Percentiles rank a stretch among this genome's conserved stretches.
phyloP scores from a whole-genome alignment of 2,888 invertebrate genomes.

The Cataglyphis rosenhaueri region DNA sequence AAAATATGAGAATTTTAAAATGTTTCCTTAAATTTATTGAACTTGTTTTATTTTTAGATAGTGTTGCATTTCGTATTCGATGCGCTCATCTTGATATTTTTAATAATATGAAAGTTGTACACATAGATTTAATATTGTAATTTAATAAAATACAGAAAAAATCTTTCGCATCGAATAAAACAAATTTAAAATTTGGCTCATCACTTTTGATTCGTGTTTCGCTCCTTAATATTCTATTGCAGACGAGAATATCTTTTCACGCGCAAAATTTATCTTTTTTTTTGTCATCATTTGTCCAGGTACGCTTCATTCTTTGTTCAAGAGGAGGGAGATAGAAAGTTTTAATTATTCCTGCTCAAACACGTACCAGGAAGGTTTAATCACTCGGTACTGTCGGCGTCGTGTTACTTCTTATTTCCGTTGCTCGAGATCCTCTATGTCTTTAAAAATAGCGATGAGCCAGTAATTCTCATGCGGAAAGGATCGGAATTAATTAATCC shows the following conservation, averaged over 20 bases:
- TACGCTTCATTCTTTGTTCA: constrained; percentile 14
- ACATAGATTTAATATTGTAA: background rate
- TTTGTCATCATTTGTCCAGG: constrained; percentile 4
- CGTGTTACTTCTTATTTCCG: constrained; percentile 34
- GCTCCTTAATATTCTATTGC: background rate
- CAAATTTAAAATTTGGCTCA: background rate
- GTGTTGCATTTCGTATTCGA: background rate
- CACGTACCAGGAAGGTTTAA: constrained; percentile 40
- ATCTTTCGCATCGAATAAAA: background rate
- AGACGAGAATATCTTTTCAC: constrained; percentile 2
- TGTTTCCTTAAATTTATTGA: background rate
- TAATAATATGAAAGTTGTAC: background rate
- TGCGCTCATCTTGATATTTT: background rate
- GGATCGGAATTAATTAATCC: constrained; percentile 43
- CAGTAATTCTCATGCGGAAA: constrained; percentile 26
- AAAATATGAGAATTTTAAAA: background rate
- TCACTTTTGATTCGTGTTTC: background rate
- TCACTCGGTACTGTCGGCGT: constrained; percentile 36
- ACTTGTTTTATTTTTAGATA: background rate
- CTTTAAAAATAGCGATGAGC: constrained; percentile 25
- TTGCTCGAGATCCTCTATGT: background rate
- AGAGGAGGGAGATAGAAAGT: constrained; percentile 14
- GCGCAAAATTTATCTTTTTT: constrained; percentile 6
- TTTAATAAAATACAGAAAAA: background rate
- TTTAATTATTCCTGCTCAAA: constrained; percentile 49